Base-by-base conservation (phyloP, 2,113 vertebrate species). In the Microtus oregoni region DNA sequence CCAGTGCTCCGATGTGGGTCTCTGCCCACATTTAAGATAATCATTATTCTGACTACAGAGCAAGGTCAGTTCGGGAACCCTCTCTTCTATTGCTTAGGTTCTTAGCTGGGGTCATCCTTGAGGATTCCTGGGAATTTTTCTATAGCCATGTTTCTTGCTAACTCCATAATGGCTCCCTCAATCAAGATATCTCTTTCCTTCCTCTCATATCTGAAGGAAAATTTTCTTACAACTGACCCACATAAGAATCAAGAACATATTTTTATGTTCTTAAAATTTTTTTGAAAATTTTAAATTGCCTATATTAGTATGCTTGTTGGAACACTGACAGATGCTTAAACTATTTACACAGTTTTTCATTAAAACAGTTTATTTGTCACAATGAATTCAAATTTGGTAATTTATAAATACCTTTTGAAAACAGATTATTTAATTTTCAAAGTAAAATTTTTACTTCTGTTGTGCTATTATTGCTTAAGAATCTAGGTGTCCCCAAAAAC, bases 391-490 rank as follows among this genome's bases (percentile, higher is more conserved):
- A 58, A 82, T 50, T 55, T 68, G 81, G 30, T 90, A 22, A 94
- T 92, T 93, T 79, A 15, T 86, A 85, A 86, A 68, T 79, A 77
- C 15, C 70, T 79, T 9, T 10, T 90, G 28, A 12, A 89, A 90
- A 94, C 26, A 52, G 50, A 32, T 76, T 28, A 82, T 47, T 94
- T 94, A 63, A 94, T 88, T 86, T 92, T 82, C 63, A 47, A 92
- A 85, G 13, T 61, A 86, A 94, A 94, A 73, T 93, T 32, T 76
- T 76, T 94, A 28, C 38, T 89, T 91, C 20, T 65, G 12, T 35
- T 89, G 65, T 63, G n/a, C n/a, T 44, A 76, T 35, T 58, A 38
- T 32, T 70, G 4, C 77, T 63, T 82, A 90, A 76, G 38, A 35
- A 82, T 72, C 5, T 55, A 24, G 67, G 32, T 75, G n/a, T n/a